Base-by-base conservation (phyloP, 2,888 invertebrate species). In the Aleiodes alternator region DNA sequence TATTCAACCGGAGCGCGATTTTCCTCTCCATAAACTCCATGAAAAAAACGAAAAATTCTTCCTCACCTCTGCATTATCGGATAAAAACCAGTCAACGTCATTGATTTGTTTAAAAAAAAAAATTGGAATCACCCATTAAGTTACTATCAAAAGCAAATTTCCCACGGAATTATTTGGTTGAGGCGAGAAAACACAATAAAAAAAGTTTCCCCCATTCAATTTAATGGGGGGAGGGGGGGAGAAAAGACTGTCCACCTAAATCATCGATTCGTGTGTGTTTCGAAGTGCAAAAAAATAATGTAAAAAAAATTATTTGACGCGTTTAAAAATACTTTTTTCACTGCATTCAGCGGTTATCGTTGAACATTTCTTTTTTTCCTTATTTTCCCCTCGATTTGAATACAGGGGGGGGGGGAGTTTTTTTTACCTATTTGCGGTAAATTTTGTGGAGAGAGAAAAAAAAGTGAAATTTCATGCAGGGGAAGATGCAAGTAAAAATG, bases 71-170 rank as follows among this genome's bases (percentile, higher is more conserved):
- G 34, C 34, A 34, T 34, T 34, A 34, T 6, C 34, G 5, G 6
- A 34, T 34, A 34, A 34, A 34, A 34, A 34, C 4, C 5, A 4
- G 1, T 59, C n/a, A 59, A 6, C 29, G 16, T 29, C 34, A 48
- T 23, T 69, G 72, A 56, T 31, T 12, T 12, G 8, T 14, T 34
- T 34, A 6, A 34, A 34, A 34, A 43, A 16, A 56, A 29, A 56
- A 64, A 69, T 64, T 72, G 59, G 74, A 51, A 16, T 59, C 31
- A 23, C 14, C 34, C 69, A 78, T 80, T 53, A 80, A 77, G 51
- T 72, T 72, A 14, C 56, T 77, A 80, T 78, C 61, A 73, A 76
- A 74, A 66, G 55, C 50, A 53, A 69, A 75, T 79, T 80, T 80
- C 79, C 80, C 80, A 80, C 77, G 80, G 70, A 70, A 73, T 38